Percentiles rank a stretch among this genome's conserved stretches.
Evolutionary conservation across 2,113 vertebrate genomes (phyloP).

Genomic region (Silurus meridionalis): DNA sequence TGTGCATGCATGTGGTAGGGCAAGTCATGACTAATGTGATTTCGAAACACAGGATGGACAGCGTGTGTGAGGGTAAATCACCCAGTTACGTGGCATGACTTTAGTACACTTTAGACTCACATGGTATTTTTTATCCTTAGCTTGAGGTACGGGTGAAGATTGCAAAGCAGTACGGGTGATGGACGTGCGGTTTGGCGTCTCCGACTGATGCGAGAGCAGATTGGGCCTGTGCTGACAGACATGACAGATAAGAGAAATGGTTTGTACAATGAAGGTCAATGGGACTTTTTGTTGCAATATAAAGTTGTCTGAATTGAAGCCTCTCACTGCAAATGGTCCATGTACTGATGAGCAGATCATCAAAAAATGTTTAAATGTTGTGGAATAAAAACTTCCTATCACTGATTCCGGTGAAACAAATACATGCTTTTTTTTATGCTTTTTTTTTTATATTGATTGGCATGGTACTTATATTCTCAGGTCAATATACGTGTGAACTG

Average conservation of each 20-base stretch:
- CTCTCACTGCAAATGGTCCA: conserved; percentile 21
- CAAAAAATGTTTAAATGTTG: not conserved
- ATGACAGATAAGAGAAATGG: conserved; percentile 18
- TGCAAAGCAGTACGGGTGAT: conserved; percentile 14
- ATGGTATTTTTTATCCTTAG: conserved; percentile 1
- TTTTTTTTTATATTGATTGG: not conserved
- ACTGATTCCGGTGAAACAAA: not conserved
- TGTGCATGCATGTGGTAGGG: conserved; percentile 7
- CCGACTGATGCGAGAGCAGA: conserved; percentile 11
- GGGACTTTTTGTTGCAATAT: conserved; percentile 31
- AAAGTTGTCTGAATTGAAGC: conserved; percentile 18
- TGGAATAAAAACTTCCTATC: conserved; percentile 1
- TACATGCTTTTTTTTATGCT: too few species aligned
- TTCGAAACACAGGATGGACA: not conserved
- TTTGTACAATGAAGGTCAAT: conserved; percentile 30
- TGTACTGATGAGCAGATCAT: not conserved
- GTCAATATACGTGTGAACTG: not conserved
- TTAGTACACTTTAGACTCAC: conserved; percentile 6
- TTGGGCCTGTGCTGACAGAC: conserved; percentile 11
- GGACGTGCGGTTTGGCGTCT: conserved; percentile 42
- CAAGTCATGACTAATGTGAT: conserved; percentile 18
- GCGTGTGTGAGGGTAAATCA: conserved; percentile 18
- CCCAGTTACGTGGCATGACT: not conserved
- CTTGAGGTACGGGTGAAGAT: conserved; percentile 2
- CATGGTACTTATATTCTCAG: not conserved